Evolutionary conservation across 2,113 vertebrate genomes (phyloP).

Genomic region (Amphilophus citrinellus): DNA sequence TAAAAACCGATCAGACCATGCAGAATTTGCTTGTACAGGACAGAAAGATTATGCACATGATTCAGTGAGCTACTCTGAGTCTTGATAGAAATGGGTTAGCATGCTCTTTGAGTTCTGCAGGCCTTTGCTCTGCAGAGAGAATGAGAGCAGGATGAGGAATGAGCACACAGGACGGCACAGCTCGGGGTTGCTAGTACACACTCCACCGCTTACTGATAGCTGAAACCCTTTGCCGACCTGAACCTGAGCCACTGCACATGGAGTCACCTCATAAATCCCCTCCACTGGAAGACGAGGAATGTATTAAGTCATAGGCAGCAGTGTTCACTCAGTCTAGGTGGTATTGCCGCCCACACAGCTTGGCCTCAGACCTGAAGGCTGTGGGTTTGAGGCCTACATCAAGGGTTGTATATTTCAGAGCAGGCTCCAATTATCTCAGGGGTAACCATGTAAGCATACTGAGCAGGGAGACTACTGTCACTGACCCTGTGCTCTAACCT

Average conservation of each 20-base stretch:
- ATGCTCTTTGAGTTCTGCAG: slow-evolving; percentile 33
- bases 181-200: slow-evolving; percentile 33
- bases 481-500: slow-evolving; percentile 31
- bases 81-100: slow-evolving; percentile 63
- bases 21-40: not conserved
- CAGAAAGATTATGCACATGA: slow-evolving; percentile 14
- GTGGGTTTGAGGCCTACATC: slow-evolving; percentile 66
- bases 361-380: slow-evolving; percentile 62
- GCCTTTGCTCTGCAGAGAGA: slow-evolving; percentile 42
- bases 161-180: slow-evolving; percentile 34
- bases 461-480: slow-evolving; percentile 8
- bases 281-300: slow-evolving; percentile 56
- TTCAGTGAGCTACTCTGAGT: slow-evolving; percentile 28
- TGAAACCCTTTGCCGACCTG: slow-evolving; percentile 63
- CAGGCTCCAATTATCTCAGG: slow-evolving; percentile 53
- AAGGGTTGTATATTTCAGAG: slow-evolving; percentile 56
- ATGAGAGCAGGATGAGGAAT: slow-evolving; percentile 67
- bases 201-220: slow-evolving; percentile 46
- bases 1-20: not conserved
- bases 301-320: slow-evolving; percentile 63
- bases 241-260: slow-evolving; percentile 53
- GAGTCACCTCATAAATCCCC: slow-evolving; percentile 67
- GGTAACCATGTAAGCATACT: slow-evolving; percentile 11
- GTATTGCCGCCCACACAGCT: slow-evolving; percentile 59
- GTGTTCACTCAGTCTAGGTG: slow-evolving; percentile 71